A percentile compares a stretch with the other conserved stretches of the same genome.
Conservation (phyloP, 1,140 invertebrate genomes). For the Luehdorfia chinensis region DNA sequence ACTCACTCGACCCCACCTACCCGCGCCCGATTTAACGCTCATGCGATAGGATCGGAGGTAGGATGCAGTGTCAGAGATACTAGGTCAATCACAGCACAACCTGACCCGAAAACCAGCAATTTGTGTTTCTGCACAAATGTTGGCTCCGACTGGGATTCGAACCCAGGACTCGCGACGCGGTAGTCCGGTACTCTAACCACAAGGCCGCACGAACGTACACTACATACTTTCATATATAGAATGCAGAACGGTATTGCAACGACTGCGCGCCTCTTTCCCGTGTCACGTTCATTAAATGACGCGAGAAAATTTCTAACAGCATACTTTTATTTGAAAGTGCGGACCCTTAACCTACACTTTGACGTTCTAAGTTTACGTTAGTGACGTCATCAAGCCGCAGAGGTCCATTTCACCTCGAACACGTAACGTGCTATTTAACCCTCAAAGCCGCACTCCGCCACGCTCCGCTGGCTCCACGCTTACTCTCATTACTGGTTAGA, state of each 20-base stretch:
- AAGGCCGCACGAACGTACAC: too few relatives aligned
- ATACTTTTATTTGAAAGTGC: neutral
- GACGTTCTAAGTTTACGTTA: slow-evolving; percentile 1
- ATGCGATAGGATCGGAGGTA: too few relatives aligned
- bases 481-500: too few relatives aligned
- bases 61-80: too few relatives aligned
- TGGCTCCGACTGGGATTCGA: too few relatives aligned
- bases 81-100: too few relatives aligned
- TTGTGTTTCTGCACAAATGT: too few relatives aligned
- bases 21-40: too few relatives aligned
- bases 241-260: neutral
- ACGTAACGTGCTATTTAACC: neutral
- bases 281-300: neutral
- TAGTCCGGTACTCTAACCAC: too few relatives aligned
- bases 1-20: neutral
- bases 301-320: neutral
- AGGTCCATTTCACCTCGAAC: neutral
- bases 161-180: too few relatives aligned
- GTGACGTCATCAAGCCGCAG: slow-evolving; percentile 3
- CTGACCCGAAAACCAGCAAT: too few relatives aligned
- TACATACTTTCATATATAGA: neutral
- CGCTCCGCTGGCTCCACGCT: neutral
- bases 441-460: neutral
- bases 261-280: neutral
- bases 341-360: slow-evolving; percentile 11